Conservation (phyloP, 2,113 vertebrate species). For the Rallus limicola region DNA sequence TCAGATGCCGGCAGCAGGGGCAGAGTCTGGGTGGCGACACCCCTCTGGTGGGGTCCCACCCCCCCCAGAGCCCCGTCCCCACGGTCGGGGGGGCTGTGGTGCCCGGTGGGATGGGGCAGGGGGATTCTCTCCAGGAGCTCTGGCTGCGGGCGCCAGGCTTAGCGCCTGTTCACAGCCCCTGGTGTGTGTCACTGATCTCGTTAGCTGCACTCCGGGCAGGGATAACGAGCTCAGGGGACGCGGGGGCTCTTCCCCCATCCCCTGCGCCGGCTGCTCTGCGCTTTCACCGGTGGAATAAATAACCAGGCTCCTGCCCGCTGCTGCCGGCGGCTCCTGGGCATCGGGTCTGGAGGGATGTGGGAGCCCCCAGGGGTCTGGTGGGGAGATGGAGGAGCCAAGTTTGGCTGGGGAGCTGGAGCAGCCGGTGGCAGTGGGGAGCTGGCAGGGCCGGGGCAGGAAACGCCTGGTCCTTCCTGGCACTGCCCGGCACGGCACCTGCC, state of each 20-base stretch:
- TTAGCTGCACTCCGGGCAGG: background rate
- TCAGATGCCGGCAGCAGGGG: background rate
- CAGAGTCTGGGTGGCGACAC: background rate
- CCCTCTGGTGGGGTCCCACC: background rate
- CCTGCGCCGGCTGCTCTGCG: background rate
- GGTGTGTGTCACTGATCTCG: background rate
- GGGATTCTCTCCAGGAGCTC: background rate
- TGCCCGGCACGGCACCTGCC: background rate
- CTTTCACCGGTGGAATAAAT: background rate
- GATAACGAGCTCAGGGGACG: background rate
- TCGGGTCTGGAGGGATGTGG: background rate
- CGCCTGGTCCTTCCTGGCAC: background rate
- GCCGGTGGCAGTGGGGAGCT: background rate
- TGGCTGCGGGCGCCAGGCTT: background rate
- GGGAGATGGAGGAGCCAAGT: no score
- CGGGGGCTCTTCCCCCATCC: background rate
- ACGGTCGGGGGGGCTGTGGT: fast-evolving
- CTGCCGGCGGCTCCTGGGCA: background rate
- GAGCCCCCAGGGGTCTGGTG: background rate
- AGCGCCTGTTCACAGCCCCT: background rate
- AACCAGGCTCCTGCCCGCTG: background rate
- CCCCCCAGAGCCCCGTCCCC: background rate
- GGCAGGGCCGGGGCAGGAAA: background rate
- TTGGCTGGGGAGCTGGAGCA: background rate
- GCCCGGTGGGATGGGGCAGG: no score